Evolutionary conservation across 2,113 vertebrate species (phyloP).

Genomic region (Patagioenas fasciata): DNA sequence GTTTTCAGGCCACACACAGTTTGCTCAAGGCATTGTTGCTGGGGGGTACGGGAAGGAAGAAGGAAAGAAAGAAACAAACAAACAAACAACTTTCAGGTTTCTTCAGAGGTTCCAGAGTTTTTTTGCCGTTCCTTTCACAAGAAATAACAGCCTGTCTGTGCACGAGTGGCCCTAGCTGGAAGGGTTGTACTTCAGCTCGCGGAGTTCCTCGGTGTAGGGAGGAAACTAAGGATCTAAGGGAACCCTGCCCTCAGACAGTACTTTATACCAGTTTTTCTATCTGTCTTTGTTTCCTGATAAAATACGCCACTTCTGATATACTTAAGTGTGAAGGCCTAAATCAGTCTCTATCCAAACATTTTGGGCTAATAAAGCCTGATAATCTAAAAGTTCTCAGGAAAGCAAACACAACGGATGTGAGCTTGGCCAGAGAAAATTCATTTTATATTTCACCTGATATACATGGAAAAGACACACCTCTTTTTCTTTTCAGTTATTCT

Average conservation of each 20-base stretch:
- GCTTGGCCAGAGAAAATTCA: neutral
- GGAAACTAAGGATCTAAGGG: neutral
- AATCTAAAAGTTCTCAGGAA: neutral
- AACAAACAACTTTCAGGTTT: neutral
- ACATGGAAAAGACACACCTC: neutral
- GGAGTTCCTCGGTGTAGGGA: neutral
- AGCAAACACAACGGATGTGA: neutral
- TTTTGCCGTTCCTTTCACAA: neutral
- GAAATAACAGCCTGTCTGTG: neutral
- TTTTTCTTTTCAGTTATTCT: neutral
- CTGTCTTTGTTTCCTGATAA: neutral
- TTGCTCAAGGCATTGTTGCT: neutral
- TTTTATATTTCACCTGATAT: constrained; percentile 10
- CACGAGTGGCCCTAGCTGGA: neutral
- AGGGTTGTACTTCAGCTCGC: neutral
- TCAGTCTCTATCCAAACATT: neutral
- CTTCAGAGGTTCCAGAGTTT: neutral
- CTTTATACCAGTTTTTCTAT: neutral
- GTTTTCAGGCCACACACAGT: neutral
- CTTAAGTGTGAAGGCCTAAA: neutral
- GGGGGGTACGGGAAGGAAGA: no score
- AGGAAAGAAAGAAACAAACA: neutral
- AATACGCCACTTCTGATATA: neutral
- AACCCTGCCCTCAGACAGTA: neutral
- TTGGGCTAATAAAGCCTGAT: constrained; percentile 13